Evolutionary conservation across 2,888 invertebrate species (phyloP), one percentile per base, ranked within the genome.

Genomic region (Corbicula japonica): DNA sequence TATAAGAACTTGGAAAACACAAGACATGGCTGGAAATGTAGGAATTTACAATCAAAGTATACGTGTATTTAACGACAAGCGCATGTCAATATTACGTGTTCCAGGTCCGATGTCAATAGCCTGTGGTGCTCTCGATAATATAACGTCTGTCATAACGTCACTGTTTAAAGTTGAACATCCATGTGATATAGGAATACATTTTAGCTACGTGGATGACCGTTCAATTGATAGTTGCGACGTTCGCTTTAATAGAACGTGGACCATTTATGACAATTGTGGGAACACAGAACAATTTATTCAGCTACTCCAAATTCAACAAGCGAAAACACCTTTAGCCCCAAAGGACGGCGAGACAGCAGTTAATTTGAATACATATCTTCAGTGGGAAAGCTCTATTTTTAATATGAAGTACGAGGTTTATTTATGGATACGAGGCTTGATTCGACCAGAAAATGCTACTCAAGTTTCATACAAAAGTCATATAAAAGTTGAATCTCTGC

Each of bases 251-350:
- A 30, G 76, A 54, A 62, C 38, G 6, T 70, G 76, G 76, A 54
- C 48, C n/a, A 38, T 70, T 44, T 32, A 35, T 0, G 76, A 76
- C 41, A 38, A 70, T n/a, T 76, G 76, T n/a, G 48, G 35, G 3
- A 28, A 26, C 34, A 32, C 48, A 4, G 21, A 38, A 8, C 32
- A 18, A 6, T 32, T 61, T 10, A 41, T 38, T 12, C 80, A 80
- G 46, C 32, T 41, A 18, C 61, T 80, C 6, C 30, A 21, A 38
- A 41, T 80, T 23, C 66, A 41, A 5, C 46, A 69, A 28, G 52
- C 68, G 5, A 41, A 72, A 48, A 23, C 35, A 38, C 80, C 80
- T 41, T 28, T 72, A 15, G 44, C 69, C n/a, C 80, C 80, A 1
- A 44, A 41, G n/a, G 30, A 72, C 35, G 76, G 80, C 23, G 62